A percentile compares a stretch with the other conserved stretches of the same genome.
phyloP scores from a whole-genome alignment of 2,113 vertebrate genomes.

The Motacilla alba region DNA sequence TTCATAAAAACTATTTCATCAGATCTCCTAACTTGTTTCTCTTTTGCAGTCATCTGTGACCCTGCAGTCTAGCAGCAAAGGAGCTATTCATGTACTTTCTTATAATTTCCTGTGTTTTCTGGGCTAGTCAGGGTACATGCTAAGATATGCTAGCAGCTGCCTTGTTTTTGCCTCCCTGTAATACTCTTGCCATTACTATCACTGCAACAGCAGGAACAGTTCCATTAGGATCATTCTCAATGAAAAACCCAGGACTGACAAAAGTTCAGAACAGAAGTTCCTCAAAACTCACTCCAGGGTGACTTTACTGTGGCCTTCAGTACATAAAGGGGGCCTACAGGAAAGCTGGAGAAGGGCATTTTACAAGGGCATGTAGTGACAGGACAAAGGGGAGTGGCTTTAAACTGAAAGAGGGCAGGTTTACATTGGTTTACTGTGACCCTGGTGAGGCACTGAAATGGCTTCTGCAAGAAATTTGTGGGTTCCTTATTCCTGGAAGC shows the following conservation, averaged over 20 bases:
- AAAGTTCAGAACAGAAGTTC: neutral
- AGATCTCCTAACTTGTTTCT: neutral
- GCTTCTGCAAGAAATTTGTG: neutral
- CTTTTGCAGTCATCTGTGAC: neutral
- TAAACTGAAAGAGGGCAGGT: neutral
- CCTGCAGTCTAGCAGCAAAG: neutral
- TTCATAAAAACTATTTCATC: neutral
- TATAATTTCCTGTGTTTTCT: neutral
- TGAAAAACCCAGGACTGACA: neutral
- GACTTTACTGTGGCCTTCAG: neutral
- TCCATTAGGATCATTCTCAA: neutral
- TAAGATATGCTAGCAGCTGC: neutral
- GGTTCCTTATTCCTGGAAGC: neutral
- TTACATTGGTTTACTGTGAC: neutral
- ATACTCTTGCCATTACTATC: neutral
- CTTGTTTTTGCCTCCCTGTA: neutral
- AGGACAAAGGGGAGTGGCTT: neutral
- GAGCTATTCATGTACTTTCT: neutral
- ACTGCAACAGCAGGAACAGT: neutral
- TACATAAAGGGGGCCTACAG: neutral
- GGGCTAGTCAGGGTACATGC: neutral
- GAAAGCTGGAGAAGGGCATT: neutral
- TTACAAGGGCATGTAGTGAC: neutral
- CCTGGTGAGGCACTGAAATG: neutral
- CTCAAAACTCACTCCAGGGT: neutral